Base-by-base conservation (phyloP, 2,113 vertebrate species). In the Thryonomys swinderianus region DNA sequence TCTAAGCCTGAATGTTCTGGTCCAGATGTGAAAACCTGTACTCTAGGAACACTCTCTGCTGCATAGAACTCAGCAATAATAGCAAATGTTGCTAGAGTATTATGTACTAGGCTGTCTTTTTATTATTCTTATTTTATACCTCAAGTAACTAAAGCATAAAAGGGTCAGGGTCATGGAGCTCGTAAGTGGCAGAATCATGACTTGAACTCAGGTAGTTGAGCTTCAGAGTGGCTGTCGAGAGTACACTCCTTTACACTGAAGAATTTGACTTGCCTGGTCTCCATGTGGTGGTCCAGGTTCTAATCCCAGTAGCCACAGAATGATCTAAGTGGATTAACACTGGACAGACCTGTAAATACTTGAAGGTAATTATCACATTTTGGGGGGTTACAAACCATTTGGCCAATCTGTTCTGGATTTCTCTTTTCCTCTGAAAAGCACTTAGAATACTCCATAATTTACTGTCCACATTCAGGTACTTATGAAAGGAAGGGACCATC, bases 381-480 rank as follows among this genome's bases (percentile, higher is more conserved):
- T 16, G 92, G 27, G 67, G 48, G 37, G 6, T 82, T 95, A 32
- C 25, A 62, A 85, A 84, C 59, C 18, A 51, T 20, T 14, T 57
- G 25, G 4, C 48, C 53, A 86, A 3, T 9, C 84, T 84, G 2
- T 83, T 25, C 80, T 67, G 64, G 81, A n/a, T 74, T 74, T 73
- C 55, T 79, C n/a, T 92, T 89, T n/a, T 27, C 84, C 40, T 51
- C 74, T 73, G 74, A 71, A 83, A 95, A 94, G 34, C 87, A 93
- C 66, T 79, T 89, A 83, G 66, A 67, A 51, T 32, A 13, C 61
- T 85, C 89, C 89, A 25, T 83, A 48, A n/a, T 80, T 91, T 61
- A 55, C 80, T 42, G 30, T 42, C 30, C 71, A 53, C 45, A 66
- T 91, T 76, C 48, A 93, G 84, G 79, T 83, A 45, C 25, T 66